A percentile compares a stretch with the other conserved stretches of the same genome.
These are phyloP conservation scores for Copsychus sechellarum DNA, from an alignment of 2,113 vertebrate genomes.

Conservation along the genomic window DNA sequence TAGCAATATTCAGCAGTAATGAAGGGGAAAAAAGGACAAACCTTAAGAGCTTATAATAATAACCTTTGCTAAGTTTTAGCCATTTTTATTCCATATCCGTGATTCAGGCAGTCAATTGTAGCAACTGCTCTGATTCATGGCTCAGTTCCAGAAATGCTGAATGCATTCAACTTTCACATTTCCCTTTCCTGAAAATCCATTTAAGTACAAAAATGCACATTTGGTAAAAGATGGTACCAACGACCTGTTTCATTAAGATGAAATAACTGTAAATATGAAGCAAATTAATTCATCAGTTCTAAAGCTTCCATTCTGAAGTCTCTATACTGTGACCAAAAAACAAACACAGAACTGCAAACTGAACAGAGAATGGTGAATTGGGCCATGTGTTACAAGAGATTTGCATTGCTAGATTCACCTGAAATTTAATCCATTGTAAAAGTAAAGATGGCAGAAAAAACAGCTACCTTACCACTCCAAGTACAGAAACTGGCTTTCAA, in stretches of 20 bases:
- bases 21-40: conserved; percentile 31
- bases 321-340: neutral
- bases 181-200: conserved; percentile 9
- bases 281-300: neutral
- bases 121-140: neutral
- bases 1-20: conserved; percentile 25
- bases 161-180: neutral
- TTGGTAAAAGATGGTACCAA: neutral
- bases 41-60: conserved; percentile 37
- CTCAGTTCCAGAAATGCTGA: neutral
- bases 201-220: neutral
- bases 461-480: neutral
- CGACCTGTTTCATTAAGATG: neutral
- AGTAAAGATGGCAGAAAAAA: neutral
- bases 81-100: conserved; percentile 8
- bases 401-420: neutral
- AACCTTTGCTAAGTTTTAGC: conserved; percentile 32
- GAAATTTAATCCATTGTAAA: neutral
- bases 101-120: neutral
- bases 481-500: neutral
- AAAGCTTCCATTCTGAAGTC: neutral
- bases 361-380: neutral
- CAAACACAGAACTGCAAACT: neutral
- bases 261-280: neutral
- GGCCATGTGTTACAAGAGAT: neutral